Evolutionary conservation across 2,113 vertebrate species (phyloP).

Genomic region (Nerophis ophidion): DNA sequence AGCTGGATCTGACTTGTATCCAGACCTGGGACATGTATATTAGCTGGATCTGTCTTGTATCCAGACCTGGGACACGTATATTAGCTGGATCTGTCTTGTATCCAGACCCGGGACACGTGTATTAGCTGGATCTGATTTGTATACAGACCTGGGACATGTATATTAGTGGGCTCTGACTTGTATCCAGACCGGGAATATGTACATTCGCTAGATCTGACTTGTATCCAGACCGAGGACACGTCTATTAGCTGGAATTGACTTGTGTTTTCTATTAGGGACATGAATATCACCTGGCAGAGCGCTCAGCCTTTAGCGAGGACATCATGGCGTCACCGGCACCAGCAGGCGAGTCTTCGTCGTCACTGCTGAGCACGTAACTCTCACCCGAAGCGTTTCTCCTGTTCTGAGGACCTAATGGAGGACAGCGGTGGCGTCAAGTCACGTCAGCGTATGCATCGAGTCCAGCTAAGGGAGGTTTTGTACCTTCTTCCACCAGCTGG

Average conservation of each 20-base stretch:
- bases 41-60: conserved; percentile 22
- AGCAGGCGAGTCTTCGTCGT: conserved; percentile 79
- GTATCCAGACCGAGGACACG: not conserved
- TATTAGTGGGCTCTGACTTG: not conserved
- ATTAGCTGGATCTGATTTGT: conserved; percentile 70
- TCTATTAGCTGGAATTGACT: not conserved
- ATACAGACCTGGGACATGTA: not conserved
- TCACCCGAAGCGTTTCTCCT: conserved; percentile 47
- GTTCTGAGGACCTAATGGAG: conserved; percentile 44
- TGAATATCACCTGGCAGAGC: too few relatives aligned
- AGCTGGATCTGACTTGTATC: not conserved
- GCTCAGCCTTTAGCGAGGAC: conserved; percentile 19
- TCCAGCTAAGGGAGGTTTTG: too few relatives aligned
- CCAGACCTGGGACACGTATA: not conserved
- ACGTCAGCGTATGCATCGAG: not conserved
- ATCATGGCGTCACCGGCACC: conserved; percentile 21
- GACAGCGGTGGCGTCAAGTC: not conserved
- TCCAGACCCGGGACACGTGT: not conserved
- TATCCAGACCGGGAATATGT: not conserved
- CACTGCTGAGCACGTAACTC: conserved; percentile 90
- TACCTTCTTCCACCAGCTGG: conserved; percentile 72
- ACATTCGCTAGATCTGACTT: conserved; percentile 22
- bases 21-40: not conserved
- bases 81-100: conserved; percentile 71
- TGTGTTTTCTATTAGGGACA: not conserved